Conservation (phyloP, 1,140 invertebrate species). For the Ostrea denselamellosa region DNA sequence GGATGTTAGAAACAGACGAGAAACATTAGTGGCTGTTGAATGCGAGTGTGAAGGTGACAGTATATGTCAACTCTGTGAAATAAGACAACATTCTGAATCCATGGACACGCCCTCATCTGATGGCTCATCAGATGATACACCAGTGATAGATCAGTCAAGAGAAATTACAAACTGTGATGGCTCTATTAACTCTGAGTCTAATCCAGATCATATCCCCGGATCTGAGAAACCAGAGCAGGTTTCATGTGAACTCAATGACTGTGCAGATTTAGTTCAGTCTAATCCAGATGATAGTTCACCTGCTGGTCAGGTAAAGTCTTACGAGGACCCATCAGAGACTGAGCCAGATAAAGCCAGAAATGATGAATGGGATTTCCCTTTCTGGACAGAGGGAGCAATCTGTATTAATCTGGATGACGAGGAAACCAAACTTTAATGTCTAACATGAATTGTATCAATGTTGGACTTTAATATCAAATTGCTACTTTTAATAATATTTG, state of each 20-base stretch:
- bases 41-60: conserved; percentile 14
- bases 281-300: background rate
- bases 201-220: background rate
- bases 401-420: conserved; percentile 20
- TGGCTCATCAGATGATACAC: background rate
- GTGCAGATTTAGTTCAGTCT: background rate
- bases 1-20: background rate
- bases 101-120: background rate
- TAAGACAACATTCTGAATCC: background rate
- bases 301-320: background rate
- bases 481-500: background rate
- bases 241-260: background rate
- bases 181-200: background rate
- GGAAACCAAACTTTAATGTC: conserved; percentile 1
- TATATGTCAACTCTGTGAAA: background rate
- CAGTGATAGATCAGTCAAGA: background rate
- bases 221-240: background rate
- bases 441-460: background rate
- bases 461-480: background rate
- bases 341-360: background rate
- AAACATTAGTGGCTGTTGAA: background rate
- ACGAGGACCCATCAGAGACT: background rate
- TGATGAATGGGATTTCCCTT: conserved; percentile 12
- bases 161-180: background rate
- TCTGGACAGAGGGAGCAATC: background rate